These are phyloP conservation scores for Antrozous pallidus DNA, from an alignment of 2,797 vertebrate genomes.

Conservation along the genomic window DNA sequence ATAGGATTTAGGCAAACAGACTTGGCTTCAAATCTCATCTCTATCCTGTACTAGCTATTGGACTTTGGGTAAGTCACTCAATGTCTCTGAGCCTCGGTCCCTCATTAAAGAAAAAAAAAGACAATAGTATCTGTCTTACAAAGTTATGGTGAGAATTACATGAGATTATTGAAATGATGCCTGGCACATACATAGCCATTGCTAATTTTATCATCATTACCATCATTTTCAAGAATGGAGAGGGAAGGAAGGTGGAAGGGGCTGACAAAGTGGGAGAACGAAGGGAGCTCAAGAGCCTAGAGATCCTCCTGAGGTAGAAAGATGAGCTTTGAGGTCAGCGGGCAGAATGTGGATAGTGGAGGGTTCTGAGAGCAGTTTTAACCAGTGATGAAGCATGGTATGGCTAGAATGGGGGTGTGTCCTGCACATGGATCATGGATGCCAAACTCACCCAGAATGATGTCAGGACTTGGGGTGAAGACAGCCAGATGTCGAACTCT, in stretches of 20 bases:
- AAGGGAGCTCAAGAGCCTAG: constrained; percentile 23
- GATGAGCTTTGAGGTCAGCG: constrained; percentile 22
- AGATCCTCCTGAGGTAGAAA: not conserved
- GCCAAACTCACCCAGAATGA: constrained; percentile 75
- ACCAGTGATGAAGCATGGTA: constrained; percentile 41
- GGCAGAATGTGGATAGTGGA: not conserved
- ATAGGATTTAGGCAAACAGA: constrained; percentile 2
- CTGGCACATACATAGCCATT: constrained; percentile 13
- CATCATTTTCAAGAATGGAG: constrained; percentile 17
- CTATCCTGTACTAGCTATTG: constrained; percentile 1
- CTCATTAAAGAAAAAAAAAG: not conserved
- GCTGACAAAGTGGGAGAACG: not conserved
- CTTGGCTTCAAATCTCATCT: not conserved
- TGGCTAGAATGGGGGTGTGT: constrained; percentile 47
- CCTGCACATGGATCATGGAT: constrained; percentile 63
- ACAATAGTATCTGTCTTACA: not conserved
- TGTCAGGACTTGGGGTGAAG: constrained; percentile 74
- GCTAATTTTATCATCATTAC: constrained; percentile 1
- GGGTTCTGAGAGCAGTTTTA: not conserved
- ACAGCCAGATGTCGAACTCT: constrained; percentile 74
- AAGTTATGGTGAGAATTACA: constrained; percentile 33
- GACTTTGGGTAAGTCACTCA: constrained; percentile 20
- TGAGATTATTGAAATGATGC: not conserved
- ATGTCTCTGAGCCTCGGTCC: constrained; percentile 40
- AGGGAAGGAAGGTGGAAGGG: not conserved